These are phyloP conservation scores for Fopius arisanus DNA, from an alignment of 1,140 invertebrate species.

Conservation along the genomic window DNA sequence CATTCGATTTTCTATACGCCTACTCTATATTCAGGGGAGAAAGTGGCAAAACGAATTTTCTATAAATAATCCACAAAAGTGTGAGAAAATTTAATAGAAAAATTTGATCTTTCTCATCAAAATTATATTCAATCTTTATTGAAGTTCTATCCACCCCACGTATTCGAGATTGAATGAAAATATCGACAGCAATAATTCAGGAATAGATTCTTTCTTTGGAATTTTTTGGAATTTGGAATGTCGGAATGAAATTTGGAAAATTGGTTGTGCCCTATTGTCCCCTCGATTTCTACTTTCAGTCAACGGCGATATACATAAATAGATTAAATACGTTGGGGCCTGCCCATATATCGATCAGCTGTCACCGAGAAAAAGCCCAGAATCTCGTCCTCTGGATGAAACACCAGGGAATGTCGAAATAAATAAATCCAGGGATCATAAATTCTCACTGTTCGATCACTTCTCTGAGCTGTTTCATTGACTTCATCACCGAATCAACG, in stretches of 20 bases:
- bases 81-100: too few relatives aligned
- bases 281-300: constrained; percentile 24
- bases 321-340: constrained; percentile 28
- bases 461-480: not conserved
- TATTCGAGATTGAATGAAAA: too few relatives aligned
- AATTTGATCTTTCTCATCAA: too few relatives aligned
- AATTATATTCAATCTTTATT: too few relatives aligned
- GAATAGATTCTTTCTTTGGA: too few relatives aligned
- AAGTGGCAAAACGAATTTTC: not conserved
- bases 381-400: not conserved
- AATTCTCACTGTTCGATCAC: not conserved
- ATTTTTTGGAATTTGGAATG: too few relatives aligned
- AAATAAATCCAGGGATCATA: too few relatives aligned
- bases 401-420: not conserved
- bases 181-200: too few relatives aligned
- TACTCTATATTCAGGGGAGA: not conserved
- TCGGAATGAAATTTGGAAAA: not conserved
- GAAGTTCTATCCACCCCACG: too few relatives aligned
- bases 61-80: too few relatives aligned
- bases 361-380: constrained; percentile 6
- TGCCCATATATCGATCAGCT: constrained; percentile 21
- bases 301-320: constrained; percentile 37
- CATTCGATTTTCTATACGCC: constrained; percentile 5
- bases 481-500: constrained; percentile 8
- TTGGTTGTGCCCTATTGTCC: not conserved